Evolutionary conservation across 1,140 invertebrate species (phyloP).

Genomic region (Campodea augens): DNA sequence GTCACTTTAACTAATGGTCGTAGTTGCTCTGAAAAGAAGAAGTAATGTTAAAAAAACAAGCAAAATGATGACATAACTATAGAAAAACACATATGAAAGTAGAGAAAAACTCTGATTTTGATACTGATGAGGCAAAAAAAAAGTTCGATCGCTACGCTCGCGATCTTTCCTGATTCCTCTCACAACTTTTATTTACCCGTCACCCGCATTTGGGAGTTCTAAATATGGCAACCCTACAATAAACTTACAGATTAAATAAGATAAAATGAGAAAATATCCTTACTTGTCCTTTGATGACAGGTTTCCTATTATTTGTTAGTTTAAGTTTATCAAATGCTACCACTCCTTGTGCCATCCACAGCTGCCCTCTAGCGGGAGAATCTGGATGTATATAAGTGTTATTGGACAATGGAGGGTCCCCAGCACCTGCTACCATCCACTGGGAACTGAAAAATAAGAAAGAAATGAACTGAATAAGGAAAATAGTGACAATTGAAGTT

Average conservation of each 20-base stretch:
- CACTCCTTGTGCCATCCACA: constrained; percentile 34
- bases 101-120: too few species aligned
- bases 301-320: constrained; percentile 33
- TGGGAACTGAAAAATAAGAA: constrained; percentile 15
- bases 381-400: constrained; percentile 36
- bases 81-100: too few species aligned
- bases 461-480: too few species aligned
- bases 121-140: too few species aligned
- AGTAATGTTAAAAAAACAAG: too few species aligned
- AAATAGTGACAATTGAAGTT: too few species aligned
- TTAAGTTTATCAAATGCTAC: constrained; percentile 40
- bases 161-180: too few species aligned
- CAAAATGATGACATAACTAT: too few species aligned
- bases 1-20: too few species aligned
- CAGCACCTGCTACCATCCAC: constrained; percentile 20
- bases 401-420: constrained; percentile 14
- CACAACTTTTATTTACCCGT: too few species aligned
- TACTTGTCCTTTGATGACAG: constrained; percentile 34
- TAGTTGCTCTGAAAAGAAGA: too few species aligned
- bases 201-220: not conserved
- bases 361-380: constrained; percentile 30
- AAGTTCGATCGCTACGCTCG: too few species aligned
- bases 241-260: not conserved
- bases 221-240: not conserved
- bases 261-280: constrained; percentile 13